phyloP scores from a whole-genome alignment of 2,113 vertebrate species.

The Cottus gobio region DNA sequence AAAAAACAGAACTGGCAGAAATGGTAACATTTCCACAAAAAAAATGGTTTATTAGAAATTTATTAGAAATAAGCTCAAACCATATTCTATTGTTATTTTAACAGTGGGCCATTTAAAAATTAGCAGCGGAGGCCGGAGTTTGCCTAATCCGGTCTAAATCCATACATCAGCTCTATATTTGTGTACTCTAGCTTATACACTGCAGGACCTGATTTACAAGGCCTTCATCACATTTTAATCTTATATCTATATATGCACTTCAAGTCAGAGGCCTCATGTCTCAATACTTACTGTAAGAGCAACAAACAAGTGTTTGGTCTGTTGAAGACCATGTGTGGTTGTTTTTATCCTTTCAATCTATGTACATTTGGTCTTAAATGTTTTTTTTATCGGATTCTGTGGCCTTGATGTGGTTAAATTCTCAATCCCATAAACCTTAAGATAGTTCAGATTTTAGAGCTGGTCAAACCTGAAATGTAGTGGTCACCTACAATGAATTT shows the following conservation, averaged over 20 bases:
- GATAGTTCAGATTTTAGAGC: not conserved
- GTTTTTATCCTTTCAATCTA: not conserved
- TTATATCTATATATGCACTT: not conserved
- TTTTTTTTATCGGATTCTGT: not conserved
- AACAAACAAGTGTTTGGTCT: too few species aligned
- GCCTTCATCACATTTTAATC: not conserved
- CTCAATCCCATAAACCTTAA: not conserved
- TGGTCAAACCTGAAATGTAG: not conserved
- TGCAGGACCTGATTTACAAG: not conserved
- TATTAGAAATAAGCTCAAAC: not conserved
- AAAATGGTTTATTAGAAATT: too few species aligned
- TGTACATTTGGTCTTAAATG: not conserved
- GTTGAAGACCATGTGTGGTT: not conserved
- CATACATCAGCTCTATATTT: not conserved
- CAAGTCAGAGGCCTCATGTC: not conserved
- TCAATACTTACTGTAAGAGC: not conserved
- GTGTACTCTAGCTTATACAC: not conserved
- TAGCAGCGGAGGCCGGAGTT: not conserved
- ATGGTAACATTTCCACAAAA: too few species aligned
- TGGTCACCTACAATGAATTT: not conserved
- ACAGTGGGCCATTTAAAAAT: too few species aligned
- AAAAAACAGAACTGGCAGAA: not conserved
- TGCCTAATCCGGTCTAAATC: not conserved
- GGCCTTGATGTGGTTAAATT: not conserved
- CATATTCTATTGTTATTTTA: not conserved